Conservation (phyloP, 2,113 vertebrate species). For the Sinosuthora webbiana region DNA sequence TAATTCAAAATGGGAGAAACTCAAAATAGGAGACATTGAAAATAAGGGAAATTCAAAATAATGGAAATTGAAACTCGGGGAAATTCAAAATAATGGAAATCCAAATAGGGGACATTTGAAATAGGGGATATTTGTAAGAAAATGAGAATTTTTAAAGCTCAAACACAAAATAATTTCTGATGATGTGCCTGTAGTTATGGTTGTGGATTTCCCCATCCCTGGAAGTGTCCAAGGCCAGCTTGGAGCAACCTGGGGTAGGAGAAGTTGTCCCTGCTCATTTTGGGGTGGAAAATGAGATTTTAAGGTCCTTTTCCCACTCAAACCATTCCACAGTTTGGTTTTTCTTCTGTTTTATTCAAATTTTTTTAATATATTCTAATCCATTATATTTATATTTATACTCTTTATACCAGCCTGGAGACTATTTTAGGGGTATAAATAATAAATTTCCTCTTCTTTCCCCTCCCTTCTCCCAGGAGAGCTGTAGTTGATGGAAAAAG, state of each 20-base stretch:
- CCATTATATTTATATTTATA: accelerated
- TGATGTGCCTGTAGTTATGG: accelerated
- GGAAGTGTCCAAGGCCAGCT: no score
- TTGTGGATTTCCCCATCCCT: neutral
- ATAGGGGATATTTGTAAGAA: accelerated
- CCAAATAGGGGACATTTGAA: neutral
- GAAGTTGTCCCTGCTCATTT: neutral
- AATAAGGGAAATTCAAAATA: no score
- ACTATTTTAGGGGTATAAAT: neutral
- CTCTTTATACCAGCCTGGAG: neutral
- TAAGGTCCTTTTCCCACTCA: neutral
- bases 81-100: no score
- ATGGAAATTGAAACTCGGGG: no score
- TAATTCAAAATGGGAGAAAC: no score
- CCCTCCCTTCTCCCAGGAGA: constrained; percentile 73
- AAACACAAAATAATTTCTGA: accelerated
- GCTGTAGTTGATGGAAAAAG: constrained; percentile 88
- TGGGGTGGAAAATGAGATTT: neutral
- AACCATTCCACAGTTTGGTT: neutral
- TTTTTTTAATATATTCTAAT: neutral
- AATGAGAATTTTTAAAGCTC: neutral
- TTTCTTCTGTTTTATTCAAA: neutral
- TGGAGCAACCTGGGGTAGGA: neutral
- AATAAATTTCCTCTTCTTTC: neutral
- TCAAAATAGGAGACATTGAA: no score